These are phyloP conservation scores for Diabrotica undecimpunctata DNA, from an alignment of 1,140 invertebrate genomes.

Conservation along the genomic window DNA sequence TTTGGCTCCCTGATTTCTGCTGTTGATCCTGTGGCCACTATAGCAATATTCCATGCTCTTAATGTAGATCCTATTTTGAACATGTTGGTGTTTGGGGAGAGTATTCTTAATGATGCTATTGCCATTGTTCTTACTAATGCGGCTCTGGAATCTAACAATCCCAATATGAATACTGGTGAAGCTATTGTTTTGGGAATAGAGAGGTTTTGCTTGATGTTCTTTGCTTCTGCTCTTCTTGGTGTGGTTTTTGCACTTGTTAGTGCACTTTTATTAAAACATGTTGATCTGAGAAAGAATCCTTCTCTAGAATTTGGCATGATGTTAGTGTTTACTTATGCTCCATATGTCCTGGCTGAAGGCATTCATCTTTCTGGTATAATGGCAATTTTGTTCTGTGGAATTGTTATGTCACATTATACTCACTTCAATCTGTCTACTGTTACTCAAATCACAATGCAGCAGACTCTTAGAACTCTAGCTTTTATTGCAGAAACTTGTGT, in stretches of 20 bases:
- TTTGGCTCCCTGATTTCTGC: constrained; percentile 98
- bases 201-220: constrained; percentile 96
- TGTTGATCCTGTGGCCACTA: constrained; percentile 96
- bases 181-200: constrained; percentile 87
- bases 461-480: constrained; percentile 95
- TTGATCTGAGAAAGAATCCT: constrained; percentile 95
- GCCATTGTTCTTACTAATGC: constrained; percentile 95
- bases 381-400: constrained; percentile 98
- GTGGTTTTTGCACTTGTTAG: constrained; percentile 91
- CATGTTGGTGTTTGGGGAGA: constrained; percentile 98
- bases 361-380: constrained; percentile 96
- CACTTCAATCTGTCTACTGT: constrained; percentile 98
- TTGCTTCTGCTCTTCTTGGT: constrained; percentile 97
- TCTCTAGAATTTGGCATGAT: constrained; percentile 98
- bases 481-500: constrained; percentile 99
- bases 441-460: constrained; percentile 98
- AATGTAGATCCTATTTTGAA: constrained; percentile 94
- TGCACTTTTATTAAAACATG: constrained; percentile 91
- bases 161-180: constrained; percentile 68
- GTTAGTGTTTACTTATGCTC: constrained; percentile 96
- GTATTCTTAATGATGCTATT: constrained; percentile 97
- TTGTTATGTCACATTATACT: constrained; percentile 99
- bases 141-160: constrained; percentile 73
- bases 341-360: constrained; percentile 96
- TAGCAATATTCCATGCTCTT: constrained; percentile 97